Base-by-base conservation (phyloP, 2,113 vertebrate genomes). In the Scalopus aquaticus region DNA sequence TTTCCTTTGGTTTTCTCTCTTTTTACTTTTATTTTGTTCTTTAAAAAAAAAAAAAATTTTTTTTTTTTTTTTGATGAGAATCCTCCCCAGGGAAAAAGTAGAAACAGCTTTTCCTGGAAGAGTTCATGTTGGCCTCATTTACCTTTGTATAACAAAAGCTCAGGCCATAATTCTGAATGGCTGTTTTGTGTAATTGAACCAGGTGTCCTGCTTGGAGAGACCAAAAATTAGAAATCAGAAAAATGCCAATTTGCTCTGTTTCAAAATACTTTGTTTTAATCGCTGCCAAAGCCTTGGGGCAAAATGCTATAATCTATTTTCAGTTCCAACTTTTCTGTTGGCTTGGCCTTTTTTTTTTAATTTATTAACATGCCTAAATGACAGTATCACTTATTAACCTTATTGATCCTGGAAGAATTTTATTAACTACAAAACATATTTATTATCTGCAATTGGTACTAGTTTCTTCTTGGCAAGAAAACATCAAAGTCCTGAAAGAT, bases 181-280 rank as follows among this genome's bases (percentile, higher is more conserved):
- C 60, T 88, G 97, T 97, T 98, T 97, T 98, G 97, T 98, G 96
- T 76, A 85, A 88, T 39, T 44, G 51, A 96, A 97, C 98, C 98
- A 98, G 98, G 98, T 98, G 98, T 98, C 97, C 97, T 62, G 35
- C 92, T 97, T 96, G 94, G 95, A 97, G 93, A 98, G 96, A 93
- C 32, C 73, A 91, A 86, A 90, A 96, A 65, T 97, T 95, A 96
- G 95, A 97, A 98, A 97, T 97, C 97, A 98, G 97, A 97, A 94
- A 97, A 98, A 98, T 97, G 97, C 97, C 98, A 98, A 97, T 97
- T 98, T 97, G 95, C 93, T 98, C 96, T 96, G 95, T 98, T 98
- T 98, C 96, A 97, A 98, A 98, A 97, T 76, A 89, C 92, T 98
- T 96, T 35, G 94, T 98, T 98, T 98, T 97, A 98, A 96, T 97